Conservation (phyloP, 1,140 invertebrate genomes). For the Atta colombica region DNA sequence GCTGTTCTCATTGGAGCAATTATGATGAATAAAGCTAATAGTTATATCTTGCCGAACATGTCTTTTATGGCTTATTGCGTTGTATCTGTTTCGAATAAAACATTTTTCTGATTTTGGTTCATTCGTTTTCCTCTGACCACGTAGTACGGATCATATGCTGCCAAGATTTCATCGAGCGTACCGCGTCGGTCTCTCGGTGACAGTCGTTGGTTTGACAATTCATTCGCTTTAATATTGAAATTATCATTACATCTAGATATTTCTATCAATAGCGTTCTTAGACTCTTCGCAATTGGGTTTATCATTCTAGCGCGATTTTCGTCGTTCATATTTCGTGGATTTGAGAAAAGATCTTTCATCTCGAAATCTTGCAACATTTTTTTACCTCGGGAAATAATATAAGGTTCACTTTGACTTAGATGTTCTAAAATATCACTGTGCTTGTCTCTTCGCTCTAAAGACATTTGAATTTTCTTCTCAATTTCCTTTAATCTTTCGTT, state of each 20-base stretch:
- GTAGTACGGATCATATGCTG: conserved; percentile 75
- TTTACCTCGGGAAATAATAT: conserved; percentile 78
- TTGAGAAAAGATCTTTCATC: not conserved
- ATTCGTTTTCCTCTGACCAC: conserved; percentile 72
- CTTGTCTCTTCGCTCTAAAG: conserved; percentile 68
- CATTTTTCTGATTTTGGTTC: not conserved
- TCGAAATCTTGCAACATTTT: conserved; percentile 52
- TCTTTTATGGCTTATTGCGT: not conserved
- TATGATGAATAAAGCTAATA: not conserved
- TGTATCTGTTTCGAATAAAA: not conserved
- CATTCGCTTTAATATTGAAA: not conserved
- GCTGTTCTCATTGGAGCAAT: not conserved
- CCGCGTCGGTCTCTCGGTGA: conserved; percentile 58
- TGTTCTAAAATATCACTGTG: conserved; percentile 70
- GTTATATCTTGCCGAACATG: not conserved
- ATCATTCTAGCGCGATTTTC: not conserved
- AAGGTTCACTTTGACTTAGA: conserved; percentile 69
- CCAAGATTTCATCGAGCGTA: conserved; percentile 67
- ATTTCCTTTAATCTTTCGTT: conserved; percentile 21
- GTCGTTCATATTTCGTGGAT: not conserved
- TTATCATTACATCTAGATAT: not conserved
- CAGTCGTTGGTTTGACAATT: not conserved
- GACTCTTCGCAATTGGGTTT: not conserved
- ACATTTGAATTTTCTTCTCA: conserved; percentile 22
- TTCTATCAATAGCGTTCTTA: conserved; percentile 6